phyloP scores from a whole-genome alignment of 1,140 invertebrate genomes.

The Monomorium pharaonis region DNA sequence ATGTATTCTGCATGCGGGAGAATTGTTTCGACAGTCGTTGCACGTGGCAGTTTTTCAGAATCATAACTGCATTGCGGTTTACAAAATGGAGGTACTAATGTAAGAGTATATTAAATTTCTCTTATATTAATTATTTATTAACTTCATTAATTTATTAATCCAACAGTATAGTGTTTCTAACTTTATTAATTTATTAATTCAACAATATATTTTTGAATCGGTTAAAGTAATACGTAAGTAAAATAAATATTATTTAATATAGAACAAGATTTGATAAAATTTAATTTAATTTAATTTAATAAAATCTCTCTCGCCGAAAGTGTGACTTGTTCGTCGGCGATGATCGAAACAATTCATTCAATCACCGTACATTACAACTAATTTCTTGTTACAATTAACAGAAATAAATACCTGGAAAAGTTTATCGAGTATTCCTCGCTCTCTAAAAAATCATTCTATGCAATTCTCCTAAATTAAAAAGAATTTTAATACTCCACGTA shows the following conservation, averaged over 20 bases:
- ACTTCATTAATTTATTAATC: too few species aligned
- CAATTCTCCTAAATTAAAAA: not conserved
- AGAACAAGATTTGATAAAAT: not conserved
- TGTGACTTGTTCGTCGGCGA: not conserved
- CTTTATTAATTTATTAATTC: not conserved
- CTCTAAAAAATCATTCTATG: not conserved
- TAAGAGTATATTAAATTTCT: not conserved
- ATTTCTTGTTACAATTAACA: conserved; percentile 36
- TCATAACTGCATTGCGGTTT: not conserved
- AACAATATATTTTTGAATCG: not conserved
- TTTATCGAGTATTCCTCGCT: not conserved
- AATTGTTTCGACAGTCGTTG: conserved; percentile 2
- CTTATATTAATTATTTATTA: not conserved
- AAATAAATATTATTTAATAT: not conserved
- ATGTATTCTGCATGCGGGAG: conserved; percentile 1
- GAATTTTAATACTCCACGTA: not conserved
- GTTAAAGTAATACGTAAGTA: not conserved
- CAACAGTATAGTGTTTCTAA: too few species aligned
- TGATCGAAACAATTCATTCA: conserved; percentile 10
- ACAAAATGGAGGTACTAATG: not conserved
- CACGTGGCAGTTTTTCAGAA: not conserved
- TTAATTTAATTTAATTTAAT: conserved; percentile 8
- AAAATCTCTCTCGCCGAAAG: not conserved
- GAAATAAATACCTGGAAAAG: conserved; percentile 33
- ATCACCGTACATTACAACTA: conserved; percentile 25